Percentiles rank a stretch among this genome's conserved stretches.
These are phyloP conservation scores for Whitmania pigra DNA, from an alignment of 1,140 invertebrate species.

Conservation along the genomic window DNA sequence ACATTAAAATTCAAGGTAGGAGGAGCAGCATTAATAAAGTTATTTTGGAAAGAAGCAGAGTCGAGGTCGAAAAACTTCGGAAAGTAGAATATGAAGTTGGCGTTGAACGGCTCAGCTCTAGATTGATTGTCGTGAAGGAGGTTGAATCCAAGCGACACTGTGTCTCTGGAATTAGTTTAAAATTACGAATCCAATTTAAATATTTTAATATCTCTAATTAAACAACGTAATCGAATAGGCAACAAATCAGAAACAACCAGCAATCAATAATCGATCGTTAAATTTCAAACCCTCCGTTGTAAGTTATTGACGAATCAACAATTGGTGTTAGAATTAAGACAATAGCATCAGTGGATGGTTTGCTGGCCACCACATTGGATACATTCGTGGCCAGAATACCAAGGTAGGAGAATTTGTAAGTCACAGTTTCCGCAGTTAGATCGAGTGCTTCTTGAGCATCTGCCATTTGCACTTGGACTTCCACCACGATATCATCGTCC, in stretches of 20 bases:
- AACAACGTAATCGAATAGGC: not conserved
- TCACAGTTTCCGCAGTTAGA: conserved; percentile 23
- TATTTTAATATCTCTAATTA: not conserved
- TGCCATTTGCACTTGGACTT: conserved; percentile 29
- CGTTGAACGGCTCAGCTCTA: conserved; percentile 29
- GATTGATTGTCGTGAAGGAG: conserved; percentile 28
- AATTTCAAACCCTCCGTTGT: conserved; percentile 27
- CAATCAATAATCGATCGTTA: not conserved
- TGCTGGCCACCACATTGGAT: conserved; percentile 23
- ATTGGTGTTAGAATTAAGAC: conserved; percentile 27
- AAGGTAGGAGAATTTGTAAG: conserved; percentile 29
- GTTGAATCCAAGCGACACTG: conserved; percentile 22
- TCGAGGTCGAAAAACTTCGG: conserved; percentile 27
- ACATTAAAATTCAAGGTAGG: not conserved
- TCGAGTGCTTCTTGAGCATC: conserved; percentile 27
- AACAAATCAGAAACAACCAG: not conserved
- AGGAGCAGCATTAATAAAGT: conserved; percentile 5
- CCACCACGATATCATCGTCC: conserved; percentile 31
- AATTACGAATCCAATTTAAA: not conserved
- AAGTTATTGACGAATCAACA: conserved; percentile 17
- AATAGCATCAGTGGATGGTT: conserved; percentile 26
- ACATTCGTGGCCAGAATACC: conserved; percentile 27
- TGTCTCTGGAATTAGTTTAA: conserved; percentile 19
- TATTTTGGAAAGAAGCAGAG: not conserved
- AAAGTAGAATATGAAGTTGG: conserved; percentile 27